Evolutionary conservation across 2,113 vertebrate genomes (phyloP).

Genomic region (Tachysurus vachellii): DNA sequence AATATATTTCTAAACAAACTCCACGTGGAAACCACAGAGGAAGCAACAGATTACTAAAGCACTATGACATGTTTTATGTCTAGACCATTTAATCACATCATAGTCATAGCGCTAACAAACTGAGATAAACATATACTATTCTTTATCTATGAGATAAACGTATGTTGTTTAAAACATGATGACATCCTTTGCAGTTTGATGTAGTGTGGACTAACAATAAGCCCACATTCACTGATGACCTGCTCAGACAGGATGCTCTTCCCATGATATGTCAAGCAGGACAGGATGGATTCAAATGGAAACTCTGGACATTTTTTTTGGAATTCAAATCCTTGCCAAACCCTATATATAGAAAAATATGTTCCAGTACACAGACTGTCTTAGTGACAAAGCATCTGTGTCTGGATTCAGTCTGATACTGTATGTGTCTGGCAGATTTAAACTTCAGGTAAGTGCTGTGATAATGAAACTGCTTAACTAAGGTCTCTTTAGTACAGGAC

Average conservation of each 20-base stretch:
- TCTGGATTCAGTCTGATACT: conserved; percentile 42
- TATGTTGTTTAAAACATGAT: conserved; percentile 8
- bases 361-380: conserved; percentile 17
- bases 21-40: neutral
- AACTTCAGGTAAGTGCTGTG: neutral
- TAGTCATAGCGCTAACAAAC: neutral
- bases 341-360: conserved; percentile 46
- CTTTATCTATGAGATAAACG: no score
- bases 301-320: conserved; percentile 36
- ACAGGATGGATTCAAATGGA: conserved; percentile 39
- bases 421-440: conserved; percentile 6
- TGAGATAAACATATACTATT: conserved; percentile 2
- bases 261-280: conserved; percentile 24
- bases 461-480: neutral
- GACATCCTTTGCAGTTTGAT: neutral
- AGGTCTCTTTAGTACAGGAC: no score
- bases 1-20: neutral
- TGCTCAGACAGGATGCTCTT: conserved; percentile 43
- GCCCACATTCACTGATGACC: conserved; percentile 21
- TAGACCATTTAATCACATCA: conserved; percentile 12
- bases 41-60: neutral
- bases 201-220: conserved; percentile 32
- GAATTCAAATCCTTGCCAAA: conserved; percentile 29
- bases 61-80: neutral
- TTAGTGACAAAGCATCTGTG: conserved; percentile 38